Base-by-base conservation (phyloP, 2,888 invertebrate species). In the Ischnus inquisitorius region DNA sequence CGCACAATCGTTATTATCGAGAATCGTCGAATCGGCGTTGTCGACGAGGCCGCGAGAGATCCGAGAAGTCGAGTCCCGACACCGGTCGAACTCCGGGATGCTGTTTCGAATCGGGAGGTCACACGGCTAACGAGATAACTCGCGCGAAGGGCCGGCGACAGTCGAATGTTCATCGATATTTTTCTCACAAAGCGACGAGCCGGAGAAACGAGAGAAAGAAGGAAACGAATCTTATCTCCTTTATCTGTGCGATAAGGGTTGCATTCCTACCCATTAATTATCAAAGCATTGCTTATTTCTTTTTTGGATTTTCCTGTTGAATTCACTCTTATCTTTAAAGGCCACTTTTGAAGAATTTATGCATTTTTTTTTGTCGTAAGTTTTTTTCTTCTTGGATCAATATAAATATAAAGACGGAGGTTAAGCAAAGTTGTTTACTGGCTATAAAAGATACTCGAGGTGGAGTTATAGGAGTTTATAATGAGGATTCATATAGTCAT, bases 401-500 rank as follows among this genome's bases (percentile, higher is more conserved):
- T 19, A 19, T 8, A n/a, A 12, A 25, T 12, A 14, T 14, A 48
- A 51, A 28, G 34, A 64, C 48, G 48, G 64, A 48, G 34, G 16
- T 34, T 34, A 5, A 34, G 19, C 25, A 57, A 57, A 57, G 16
- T 64, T 46, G 62, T 64, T 74, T 74, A 74, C 74, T 14, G 34
- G 28, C 19, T 12, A 34, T 34, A 34, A 62, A 39, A 62, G 16
- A 46, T 48, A 28, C 25, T 48, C 43, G 48, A 34, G 16, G 19
- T 2, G n/a, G 19, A 54, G 34, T 16, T 12, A 41, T 69, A 62
- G 69, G 68, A 57, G 57, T 12, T 43, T 16, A 28, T 76, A 22
- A 78, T 4, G 62, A 78, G 62, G 22, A 78, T 78, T 78, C 57
- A 41, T 78, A 69, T 16, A 69, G 62, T 75, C 64, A 34, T 54